Conservation (phyloP, 2,113 vertebrate species). For the Psettodes erumei region DNA sequence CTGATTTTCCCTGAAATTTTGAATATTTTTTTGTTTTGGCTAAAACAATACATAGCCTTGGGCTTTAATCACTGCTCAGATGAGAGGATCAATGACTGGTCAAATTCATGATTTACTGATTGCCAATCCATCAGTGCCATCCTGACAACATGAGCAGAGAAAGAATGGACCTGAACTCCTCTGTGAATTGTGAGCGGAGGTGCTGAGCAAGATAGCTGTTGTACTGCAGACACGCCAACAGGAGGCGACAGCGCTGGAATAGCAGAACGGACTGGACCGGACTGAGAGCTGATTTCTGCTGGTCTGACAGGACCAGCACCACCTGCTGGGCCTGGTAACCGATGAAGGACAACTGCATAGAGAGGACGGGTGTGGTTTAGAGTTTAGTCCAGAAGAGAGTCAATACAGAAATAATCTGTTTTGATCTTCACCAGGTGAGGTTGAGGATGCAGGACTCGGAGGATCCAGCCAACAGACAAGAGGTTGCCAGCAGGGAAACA, state of each 20-base stretch:
- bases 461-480: slow-evolving; percentile 79
- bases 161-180: slow-evolving; percentile 84
- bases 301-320: slow-evolving; percentile 74
- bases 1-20: too few species aligned
- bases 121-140: background rate
- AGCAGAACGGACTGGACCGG: slow-evolving; percentile 80
- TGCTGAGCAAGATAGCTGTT: slow-evolving; percentile 73
- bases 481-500: slow-evolving; percentile 61
- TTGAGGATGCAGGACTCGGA: slow-evolving; percentile 76
- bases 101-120: background rate
- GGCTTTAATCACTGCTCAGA: too few species aligned
- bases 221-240: slow-evolving; percentile 83
- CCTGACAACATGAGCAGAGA: background rate
- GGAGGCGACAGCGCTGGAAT: slow-evolving; percentile 84
- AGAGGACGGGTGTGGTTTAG: background rate
- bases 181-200: slow-evolving; percentile 75
- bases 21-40: too few species aligned
- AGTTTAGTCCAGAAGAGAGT: background rate
- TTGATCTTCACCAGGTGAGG: slow-evolving; percentile 71
- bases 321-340: slow-evolving; percentile 77
- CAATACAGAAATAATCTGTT: background rate
- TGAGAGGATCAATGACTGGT: too few species aligned
- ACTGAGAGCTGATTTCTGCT: slow-evolving; percentile 52
- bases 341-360: slow-evolving; percentile 72
- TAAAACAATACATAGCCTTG: too few species aligned